Conservation (phyloP, 2,888 invertebrate genomes). For the Nomada goodeniana region DNA sequence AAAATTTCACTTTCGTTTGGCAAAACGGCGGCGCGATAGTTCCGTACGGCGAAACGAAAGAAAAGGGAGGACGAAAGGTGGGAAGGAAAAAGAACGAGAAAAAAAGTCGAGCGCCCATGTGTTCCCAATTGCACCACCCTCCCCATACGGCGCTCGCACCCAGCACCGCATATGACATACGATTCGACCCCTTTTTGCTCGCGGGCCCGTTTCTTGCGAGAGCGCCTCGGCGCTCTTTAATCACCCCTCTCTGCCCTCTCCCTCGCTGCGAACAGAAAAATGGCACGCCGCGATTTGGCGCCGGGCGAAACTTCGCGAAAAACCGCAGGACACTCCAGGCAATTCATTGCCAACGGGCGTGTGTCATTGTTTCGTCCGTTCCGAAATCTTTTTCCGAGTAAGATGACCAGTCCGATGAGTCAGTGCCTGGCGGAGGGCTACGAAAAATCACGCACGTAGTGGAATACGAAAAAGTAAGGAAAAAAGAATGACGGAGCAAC, state of each 20-base stretch:
- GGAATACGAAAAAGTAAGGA: too few species aligned
- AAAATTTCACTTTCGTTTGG: background rate
- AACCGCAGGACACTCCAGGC: constrained; percentile 1
- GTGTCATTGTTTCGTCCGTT: constrained; percentile 16
- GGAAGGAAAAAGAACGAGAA: constrained; percentile 11
- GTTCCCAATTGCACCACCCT: constrained; percentile 61
- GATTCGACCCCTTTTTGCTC: constrained; percentile 51
- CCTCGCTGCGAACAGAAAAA: constrained; percentile 57
- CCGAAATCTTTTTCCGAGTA: too few species aligned
- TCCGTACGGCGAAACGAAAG: background rate
- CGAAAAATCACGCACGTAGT: too few species aligned
- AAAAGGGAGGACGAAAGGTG: background rate
- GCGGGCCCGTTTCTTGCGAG: constrained; percentile 61
- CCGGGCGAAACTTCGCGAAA: constrained; percentile 49
- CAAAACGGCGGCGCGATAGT: background rate
- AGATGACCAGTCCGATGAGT: too few species aligned
- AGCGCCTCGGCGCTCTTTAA: constrained; percentile 61
- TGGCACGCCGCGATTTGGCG: constrained; percentile 66
- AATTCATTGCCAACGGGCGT: background rate
- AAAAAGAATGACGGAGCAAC: too few species aligned
- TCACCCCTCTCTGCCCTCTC: constrained; percentile 38
- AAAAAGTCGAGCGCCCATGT: constrained; percentile 37
- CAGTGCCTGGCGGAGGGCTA: too few species aligned
- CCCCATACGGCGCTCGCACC: constrained; percentile 35
- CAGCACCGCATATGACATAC: constrained; percentile 44